Base-by-base conservation (phyloP, 2,113 vertebrate species). In the Tragelaphus imberbis region DNA sequence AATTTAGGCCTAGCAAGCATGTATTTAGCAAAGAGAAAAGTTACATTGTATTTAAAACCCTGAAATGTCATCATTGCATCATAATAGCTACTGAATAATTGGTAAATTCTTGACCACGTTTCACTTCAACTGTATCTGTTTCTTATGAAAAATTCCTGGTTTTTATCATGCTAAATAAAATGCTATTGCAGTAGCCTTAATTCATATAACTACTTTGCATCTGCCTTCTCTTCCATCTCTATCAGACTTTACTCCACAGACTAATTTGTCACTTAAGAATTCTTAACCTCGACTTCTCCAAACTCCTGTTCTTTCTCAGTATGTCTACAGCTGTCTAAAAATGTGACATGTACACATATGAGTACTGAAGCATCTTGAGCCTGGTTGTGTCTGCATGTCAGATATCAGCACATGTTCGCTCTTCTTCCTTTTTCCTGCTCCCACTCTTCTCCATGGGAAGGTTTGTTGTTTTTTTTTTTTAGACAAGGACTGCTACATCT, bases 51-150 rank as follows among this genome's bases (percentile, higher is more conserved):
- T 88, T 55, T 13, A 81, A 95, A 91, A 96, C 36, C 91, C 79
- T 79, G 92, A 97, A 96, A 25, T 77, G 86, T 90, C 96, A 97
- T 88, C 91, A 89, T 87, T 92, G 87, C 97, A 95, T 96, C 92
- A 88, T 94, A 92, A 0, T 95, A 97, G 94, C 88, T 97, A 58
- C 61, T 90, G 63, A 23, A 40, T 84, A 91, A 94, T 81, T 96
- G 97, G 53, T 97, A 89, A 79, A 81, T 97, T 77, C 95, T 97
- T 59, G 4, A 91, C 87, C 75, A 68, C 51, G 10, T 79, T 93
- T 89, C 61, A 96, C 68, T 63, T 93, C 80, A 81, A 84, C 36
- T 79, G 75, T 96, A 77, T 77, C 65, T 92, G 17, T 88, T 80
- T 79, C 49, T 95, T 89, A 77, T n/a, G 68, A 90, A 93, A n/a